Evolutionary conservation across 2,113 vertebrate species (phyloP).

Genomic region (Ophthalmolycus amberensis): DNA sequence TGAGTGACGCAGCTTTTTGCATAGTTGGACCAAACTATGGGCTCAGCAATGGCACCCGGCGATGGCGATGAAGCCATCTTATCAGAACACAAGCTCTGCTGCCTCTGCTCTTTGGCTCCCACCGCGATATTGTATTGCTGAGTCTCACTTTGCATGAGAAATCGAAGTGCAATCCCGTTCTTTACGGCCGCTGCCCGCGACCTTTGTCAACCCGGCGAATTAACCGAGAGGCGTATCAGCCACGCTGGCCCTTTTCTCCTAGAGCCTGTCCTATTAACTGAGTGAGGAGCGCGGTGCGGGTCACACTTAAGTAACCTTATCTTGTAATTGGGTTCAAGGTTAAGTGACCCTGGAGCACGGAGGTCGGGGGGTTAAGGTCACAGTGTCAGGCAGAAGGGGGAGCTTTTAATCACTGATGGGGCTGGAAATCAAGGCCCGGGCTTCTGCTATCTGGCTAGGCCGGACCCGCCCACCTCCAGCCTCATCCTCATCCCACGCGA

Average conservation of each 20-base stretch:
- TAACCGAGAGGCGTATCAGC: slow-evolving; percentile 83
- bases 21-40: slow-evolving; percentile 22
- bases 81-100: slow-evolving; percentile 70
- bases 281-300: slow-evolving; percentile 74
- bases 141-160: slow-evolving; percentile 82
- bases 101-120: slow-evolving; percentile 72
- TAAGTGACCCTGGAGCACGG: slow-evolving; percentile 83
- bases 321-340: slow-evolving; percentile 91
- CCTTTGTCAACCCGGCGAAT: slow-evolving; percentile 84
- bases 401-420: slow-evolving; percentile 84
- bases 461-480: slow-evolving; percentile 37
- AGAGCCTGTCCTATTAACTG: slow-evolving; percentile 79
- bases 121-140: slow-evolving; percentile 77
- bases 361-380: slow-evolving; percentile 83
- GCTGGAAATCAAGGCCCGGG: slow-evolving; percentile 78
- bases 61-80: slow-evolving; percentile 54
- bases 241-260: slow-evolving; percentile 79
- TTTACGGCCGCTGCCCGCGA: slow-evolving; percentile 79
- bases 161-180: slow-evolving; percentile 80
- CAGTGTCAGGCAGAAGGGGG: slow-evolving; percentile 77
- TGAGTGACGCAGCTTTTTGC: slow-evolving; percentile 27
- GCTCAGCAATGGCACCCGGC: slow-evolving; percentile 58
- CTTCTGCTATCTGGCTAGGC: slow-evolving; percentile 71
- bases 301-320: slow-evolving; percentile 86
- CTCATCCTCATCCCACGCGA: slow-evolving; percentile 29